Conservation (phyloP, 35 echinoderm and acorn worm species). For the Ptychodera flava region DNA sequence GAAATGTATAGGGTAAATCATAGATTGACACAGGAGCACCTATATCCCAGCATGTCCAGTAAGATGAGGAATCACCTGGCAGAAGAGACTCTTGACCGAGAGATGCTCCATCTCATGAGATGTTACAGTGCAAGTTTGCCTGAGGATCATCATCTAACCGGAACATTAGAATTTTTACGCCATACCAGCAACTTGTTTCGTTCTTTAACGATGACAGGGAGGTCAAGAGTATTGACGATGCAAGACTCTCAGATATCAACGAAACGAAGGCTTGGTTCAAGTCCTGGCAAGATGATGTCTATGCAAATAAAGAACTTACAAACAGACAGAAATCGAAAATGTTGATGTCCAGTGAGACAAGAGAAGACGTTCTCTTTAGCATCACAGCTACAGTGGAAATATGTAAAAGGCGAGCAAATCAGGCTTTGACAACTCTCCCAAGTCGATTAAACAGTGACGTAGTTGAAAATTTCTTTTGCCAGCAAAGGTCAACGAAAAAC, state of each 20-base stretch:
- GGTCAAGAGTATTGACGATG: not conserved
- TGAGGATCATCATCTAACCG: not conserved
- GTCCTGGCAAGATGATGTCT: slow-evolving; percentile 4
- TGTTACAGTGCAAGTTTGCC: slow-evolving; percentile 1
- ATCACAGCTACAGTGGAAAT: not conserved
- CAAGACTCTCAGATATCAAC: not conserved
- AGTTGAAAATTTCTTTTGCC: slow-evolving; percentile 28
- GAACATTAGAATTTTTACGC: not conserved
- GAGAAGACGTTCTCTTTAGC: not conserved
- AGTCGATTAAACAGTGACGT: slow-evolving; percentile 17
- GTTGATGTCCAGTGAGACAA: not conserved
- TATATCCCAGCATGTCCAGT: not conserved
- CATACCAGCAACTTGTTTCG: not conserved
- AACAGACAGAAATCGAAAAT: not conserved
- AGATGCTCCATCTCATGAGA: slow-evolving; percentile 6
- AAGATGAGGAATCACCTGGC: slow-evolving; percentile 32
- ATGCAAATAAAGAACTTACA: not conserved
- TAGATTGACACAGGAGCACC: slow-evolving; percentile 1
- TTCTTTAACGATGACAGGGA: slow-evolving; percentile 11
- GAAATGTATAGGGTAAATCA: not conserved
- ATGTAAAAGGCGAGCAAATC: not conserved
- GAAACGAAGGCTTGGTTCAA: not conserved
- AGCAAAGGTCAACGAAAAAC: slow-evolving; percentile 4
- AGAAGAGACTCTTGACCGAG: slow-evolving; percentile 10
- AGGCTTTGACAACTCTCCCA: slow-evolving; percentile 9